Evolutionary conservation across 92 coral and sea anemone genomes (phyloP), one percentile per base, ranked within the genome.

Genomic region (Porites lobata): DNA sequence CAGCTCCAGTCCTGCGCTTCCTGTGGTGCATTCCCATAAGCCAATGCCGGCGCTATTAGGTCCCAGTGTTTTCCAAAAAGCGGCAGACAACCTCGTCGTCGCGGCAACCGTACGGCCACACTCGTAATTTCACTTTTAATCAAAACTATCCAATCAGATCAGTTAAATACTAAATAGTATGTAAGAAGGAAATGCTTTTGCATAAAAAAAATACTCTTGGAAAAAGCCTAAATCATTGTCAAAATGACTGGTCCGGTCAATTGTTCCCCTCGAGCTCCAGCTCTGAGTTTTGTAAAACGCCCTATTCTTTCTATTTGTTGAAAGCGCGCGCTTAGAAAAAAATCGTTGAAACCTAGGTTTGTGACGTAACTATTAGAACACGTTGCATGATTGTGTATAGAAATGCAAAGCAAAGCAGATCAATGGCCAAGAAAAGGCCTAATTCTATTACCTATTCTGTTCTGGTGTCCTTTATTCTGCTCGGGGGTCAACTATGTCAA

Each of bases 401-500:
- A 18, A 4, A 15, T 32, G 20, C 50, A 11, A 21, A 6, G 24
- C 17, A 15, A 1, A 56, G 56, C 7, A 18, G 17, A 8, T 72
- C 24, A 18, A 83, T 83, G 87, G 59, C 51, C 5, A 61, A 83
- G 14, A 6, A 64, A 58, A 14, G n/a, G 61, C 63, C 32, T 83
- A 22, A 19, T 83, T 1, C 51, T 61, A 17, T 15, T 72, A 12
- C 6, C 61, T 50, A 21, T 72, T 8, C 24, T 83, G 7, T 38
- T 38, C 47, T 72, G 50, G 50, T 62, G 53, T 18, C 79, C 72
- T 13, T 7, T 72, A 11, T 8, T n/a, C 32, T 43, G 47, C 24
- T 22, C 50, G 17, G 64, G 80, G 3, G 50, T 61, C 3, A 85
- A 77, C 65, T 58, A 90, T 69, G 91, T 93, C 20, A 88, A 83